Evolutionary conservation across 2,113 vertebrate species (phyloP).

Genomic region (Podiceps cristatus): DNA sequence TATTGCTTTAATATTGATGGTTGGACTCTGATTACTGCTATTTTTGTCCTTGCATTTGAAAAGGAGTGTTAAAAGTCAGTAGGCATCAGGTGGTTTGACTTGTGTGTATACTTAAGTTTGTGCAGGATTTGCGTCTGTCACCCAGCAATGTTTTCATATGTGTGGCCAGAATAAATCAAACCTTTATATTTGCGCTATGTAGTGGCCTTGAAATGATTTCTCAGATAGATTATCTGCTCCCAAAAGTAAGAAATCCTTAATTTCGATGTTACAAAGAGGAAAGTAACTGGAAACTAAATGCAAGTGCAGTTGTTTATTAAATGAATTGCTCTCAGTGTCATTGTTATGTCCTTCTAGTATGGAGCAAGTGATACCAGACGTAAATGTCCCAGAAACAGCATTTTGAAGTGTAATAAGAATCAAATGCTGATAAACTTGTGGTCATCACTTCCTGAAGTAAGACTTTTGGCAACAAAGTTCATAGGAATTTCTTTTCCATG

Average conservation of each 20-base stretch:
- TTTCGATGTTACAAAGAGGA: neutral
- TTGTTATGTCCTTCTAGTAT: neutral
- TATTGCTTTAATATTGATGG: neutral
- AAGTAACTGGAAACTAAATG: neutral
- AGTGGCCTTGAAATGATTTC: neutral
- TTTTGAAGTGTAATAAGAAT: neutral
- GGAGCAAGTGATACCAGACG: neutral
- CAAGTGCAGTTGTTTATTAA: neutral
- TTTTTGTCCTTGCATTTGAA: neutral
- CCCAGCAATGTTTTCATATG: neutral
- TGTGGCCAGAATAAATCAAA: neutral
- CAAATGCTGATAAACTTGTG: neutral
- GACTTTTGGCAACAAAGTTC: neutral
- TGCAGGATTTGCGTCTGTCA: neutral
- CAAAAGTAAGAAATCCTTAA: neutral
- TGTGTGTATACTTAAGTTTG: neutral
- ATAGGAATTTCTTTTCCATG: neutral
- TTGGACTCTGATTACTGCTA: neutral
- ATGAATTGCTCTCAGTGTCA: neutral
- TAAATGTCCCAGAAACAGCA: neutral
- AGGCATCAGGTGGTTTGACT: neutral
- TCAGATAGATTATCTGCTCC: neutral
- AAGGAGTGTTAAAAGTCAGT: neutral
- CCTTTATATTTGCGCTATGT: neutral
- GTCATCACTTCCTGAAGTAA: neutral